Evolutionary conservation across 1,140 invertebrate genomes (phyloP), one percentile per base, ranked within the genome.

Genomic region (Temnothorax nylanderi): DNA sequence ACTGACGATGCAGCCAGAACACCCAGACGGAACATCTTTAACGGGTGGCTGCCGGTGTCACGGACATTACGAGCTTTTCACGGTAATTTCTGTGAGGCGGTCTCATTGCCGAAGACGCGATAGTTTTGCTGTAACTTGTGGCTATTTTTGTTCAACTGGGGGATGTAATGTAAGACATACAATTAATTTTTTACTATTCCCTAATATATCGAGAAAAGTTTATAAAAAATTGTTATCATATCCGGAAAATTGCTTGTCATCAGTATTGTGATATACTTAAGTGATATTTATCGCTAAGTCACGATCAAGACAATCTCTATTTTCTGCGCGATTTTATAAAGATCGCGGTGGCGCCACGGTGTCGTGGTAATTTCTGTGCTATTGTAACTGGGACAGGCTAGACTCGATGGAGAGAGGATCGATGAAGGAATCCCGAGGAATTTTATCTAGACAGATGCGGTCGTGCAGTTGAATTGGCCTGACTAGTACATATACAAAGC

Each of bases 401-500:
- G 71, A 44, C 47, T 69, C 5, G 60, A 62, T 37, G 32, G 41
- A 41, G 13, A 67, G 32, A 41, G 16, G 8, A 64, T 62, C 47
- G 49, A 65, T 16, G 60, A 69, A 54, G 41, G 60, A 60, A 16
- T 58, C 6, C 13, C 78, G 47, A 58, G 54, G 54, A 76, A 81
- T 89, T 89, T 74, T 89, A 80, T 90, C 49, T 54, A 47, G 75
- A 32, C 89, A 87, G 89, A 89, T 90, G 88, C 54, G 47, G n/a
- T 54, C 37, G 18, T 58, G 65, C 32, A 65, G 56, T 44, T 37
- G 65, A 49, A 64, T 69, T 60, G 51, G 67, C 16, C 16, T 41
- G 64, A 56, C 51, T 47, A 34, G 26, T 58, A 54, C 56, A 54
- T 76, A 74, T 67, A 91, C 71, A 82, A 82, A 86, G 72, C 82